phyloP scores from a whole-genome alignment of 1,140 invertebrate genomes.

The Octopus bimaculoides region DNA sequence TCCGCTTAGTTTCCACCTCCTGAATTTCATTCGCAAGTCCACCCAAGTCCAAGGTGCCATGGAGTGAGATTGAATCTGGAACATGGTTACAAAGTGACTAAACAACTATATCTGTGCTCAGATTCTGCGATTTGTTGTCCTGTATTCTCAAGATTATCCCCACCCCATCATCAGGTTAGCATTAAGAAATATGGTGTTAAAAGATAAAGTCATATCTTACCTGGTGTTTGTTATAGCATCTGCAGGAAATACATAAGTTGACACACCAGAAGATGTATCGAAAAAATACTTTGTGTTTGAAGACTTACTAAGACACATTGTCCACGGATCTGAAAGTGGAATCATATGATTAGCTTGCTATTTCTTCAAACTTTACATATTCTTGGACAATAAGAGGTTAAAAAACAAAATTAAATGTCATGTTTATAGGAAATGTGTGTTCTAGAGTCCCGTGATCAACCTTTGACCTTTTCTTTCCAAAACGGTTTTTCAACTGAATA shows the following conservation, averaged over 20 bases:
- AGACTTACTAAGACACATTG: conserved; percentile 58
- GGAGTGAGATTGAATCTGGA: too few species aligned
- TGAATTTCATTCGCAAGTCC: too few species aligned
- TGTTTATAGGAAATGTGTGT: conserved; percentile 7
- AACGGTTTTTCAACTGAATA: not conserved
- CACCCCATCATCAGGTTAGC: too few species aligned
- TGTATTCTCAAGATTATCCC: too few species aligned
- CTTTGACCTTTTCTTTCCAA: not conserved
- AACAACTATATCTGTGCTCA: too few species aligned
- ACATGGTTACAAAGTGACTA: too few species aligned
- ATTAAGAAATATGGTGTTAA: too few species aligned
- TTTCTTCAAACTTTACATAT: not conserved
- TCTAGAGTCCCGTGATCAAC: not conserved
- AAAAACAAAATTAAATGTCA: conserved; percentile 9
- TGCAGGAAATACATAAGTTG: conserved; percentile 54
- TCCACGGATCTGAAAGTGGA: conserved; percentile 59
- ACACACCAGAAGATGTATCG: conserved; percentile 52
- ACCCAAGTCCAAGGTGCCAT: too few species aligned
- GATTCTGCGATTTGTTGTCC: too few species aligned
- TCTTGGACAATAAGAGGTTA: conserved; percentile 14
- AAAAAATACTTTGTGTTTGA: conserved; percentile 61
- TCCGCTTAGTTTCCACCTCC: too few species aligned
- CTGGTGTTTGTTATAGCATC: conserved; percentile 53
- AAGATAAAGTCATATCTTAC: conserved; percentile 21
- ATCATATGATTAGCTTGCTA: not conserved